Percentiles rank a stretch among this genome's conserved stretches.
These are phyloP conservation scores for Erebia aethiops DNA, from an alignment of 2,888 invertebrate genomes.

Conservation along the genomic window DNA sequence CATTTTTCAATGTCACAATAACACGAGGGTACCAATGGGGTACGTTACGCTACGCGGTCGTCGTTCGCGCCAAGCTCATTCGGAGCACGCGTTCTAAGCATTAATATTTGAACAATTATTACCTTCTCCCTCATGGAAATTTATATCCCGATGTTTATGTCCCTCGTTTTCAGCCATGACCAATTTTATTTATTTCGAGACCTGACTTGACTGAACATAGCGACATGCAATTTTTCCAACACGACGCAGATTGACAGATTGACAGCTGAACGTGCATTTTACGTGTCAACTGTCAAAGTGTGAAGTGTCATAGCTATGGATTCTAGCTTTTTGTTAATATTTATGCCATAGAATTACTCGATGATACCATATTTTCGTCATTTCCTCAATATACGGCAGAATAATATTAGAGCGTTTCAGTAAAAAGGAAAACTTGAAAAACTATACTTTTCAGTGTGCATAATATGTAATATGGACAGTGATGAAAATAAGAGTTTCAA, in stretches of 20 bases:
- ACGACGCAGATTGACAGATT: constrained; percentile 76
- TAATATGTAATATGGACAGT: too few species aligned
- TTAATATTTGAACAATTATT: constrained; percentile 77
- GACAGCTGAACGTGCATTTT: constrained; percentile 70
- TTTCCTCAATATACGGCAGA: too few species aligned
- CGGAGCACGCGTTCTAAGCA: constrained; percentile 65
- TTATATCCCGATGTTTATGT: constrained; percentile 78
- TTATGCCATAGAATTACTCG: too few species aligned
- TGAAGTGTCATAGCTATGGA: constrained; percentile 46
- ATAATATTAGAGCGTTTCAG: too few species aligned
- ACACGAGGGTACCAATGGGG: constrained; percentile 73
- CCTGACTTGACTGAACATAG: constrained; percentile 80
- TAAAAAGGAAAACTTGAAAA: too few species aligned
- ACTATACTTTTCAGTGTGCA: too few species aligned
- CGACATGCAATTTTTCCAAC: constrained; percentile 76
- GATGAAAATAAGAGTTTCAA: too few species aligned
- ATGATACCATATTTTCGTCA: too few species aligned
- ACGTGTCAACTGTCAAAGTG: constrained; percentile 65
- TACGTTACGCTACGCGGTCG: constrained; percentile 57
- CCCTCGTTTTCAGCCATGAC: constrained; percentile 80
- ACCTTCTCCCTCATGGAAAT: constrained; percentile 81
- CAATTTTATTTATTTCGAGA: constrained; percentile 79
- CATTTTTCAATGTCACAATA: constrained; percentile 80
- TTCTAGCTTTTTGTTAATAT: background rate
- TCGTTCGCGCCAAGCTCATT: constrained; percentile 64